These are phyloP conservation scores for Scaptomyza cyrtandrae DNA, from an alignment of 2,888 invertebrate species.

Conservation along the genomic window DNA sequence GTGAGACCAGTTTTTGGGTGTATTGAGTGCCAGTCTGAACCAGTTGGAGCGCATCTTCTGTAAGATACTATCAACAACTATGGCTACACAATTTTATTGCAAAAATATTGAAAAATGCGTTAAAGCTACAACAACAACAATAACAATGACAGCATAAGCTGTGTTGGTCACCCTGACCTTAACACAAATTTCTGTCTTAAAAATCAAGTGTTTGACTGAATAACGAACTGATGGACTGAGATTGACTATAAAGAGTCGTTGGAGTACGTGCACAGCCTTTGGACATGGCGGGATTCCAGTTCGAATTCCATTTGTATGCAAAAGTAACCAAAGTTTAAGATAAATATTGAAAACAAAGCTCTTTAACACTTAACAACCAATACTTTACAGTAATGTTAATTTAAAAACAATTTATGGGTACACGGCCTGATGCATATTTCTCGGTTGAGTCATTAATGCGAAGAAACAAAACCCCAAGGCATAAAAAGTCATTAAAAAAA, in stretches of 20 bases:
- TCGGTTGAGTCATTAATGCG: constrained; percentile 44
- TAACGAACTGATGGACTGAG: constrained; percentile 9
- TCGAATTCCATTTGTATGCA: constrained; percentile 45
- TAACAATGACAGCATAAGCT: constrained; percentile 41
- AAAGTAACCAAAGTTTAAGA: constrained; percentile 13
- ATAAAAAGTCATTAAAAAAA: constrained; percentile 53
- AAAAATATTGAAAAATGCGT: constrained; percentile 80
- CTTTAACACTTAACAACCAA: constrained; percentile 25
- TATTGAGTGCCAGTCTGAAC: constrained; percentile 54
- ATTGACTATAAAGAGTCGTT: not conserved
- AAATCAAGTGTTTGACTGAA: constrained; percentile 45
- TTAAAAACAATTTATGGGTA: constrained; percentile 28
- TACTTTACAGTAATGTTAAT: constrained; percentile 23
- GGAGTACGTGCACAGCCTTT: constrained; percentile 57
- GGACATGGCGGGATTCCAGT: constrained; percentile 48
- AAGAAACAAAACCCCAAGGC: constrained; percentile 52
- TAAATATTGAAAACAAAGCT: not conserved
- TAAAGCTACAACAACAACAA: constrained; percentile 36
- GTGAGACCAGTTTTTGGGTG: constrained; percentile 60
- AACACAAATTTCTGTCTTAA: constrained; percentile 70
- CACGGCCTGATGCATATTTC: constrained; percentile 30
- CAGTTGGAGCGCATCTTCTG: constrained; percentile 76
- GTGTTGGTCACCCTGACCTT: constrained; percentile 79
- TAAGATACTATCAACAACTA: constrained; percentile 40
- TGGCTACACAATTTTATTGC: constrained; percentile 67